A percentile compares a stretch with the other conserved stretches of the same genome.
phyloP scores from a whole-genome alignment of 2,113 vertebrate species.

The Furnarius figulus region DNA sequence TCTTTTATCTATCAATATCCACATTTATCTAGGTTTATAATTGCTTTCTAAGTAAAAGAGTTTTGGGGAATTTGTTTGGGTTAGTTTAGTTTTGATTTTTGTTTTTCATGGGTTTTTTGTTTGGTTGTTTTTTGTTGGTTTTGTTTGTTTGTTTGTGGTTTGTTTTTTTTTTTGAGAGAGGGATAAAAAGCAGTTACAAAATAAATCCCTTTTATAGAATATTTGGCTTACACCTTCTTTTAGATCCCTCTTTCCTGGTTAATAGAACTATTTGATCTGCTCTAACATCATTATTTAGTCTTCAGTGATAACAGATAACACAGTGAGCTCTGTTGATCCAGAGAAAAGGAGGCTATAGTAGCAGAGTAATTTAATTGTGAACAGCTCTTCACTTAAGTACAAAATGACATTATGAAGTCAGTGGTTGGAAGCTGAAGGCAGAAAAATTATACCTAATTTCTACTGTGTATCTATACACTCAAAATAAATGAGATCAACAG shows the following conservation, averaged over 20 bases:
- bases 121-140: neutral
- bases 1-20: neutral
- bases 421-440: neutral
- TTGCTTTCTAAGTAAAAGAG: neutral
- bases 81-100: fast-evolving
- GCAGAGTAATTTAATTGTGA: neutral
- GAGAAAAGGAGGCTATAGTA: neutral
- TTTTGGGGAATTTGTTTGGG: neutral
- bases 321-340: neutral
- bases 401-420: neutral
- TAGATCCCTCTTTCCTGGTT: neutral
- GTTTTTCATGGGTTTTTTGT: neutral
- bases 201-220: neutral
- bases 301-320: neutral
- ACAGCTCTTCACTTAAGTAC: neutral
- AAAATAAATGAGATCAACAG: neutral
- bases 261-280: neutral
- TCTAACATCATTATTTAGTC: neutral
- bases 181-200: neutral
- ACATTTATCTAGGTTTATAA: neutral
- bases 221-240: neutral
- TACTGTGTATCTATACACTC: neutral
- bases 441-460: neutral
- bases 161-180: neutral
- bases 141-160: neutral